phyloP scores from a whole-genome alignment of 2,888 invertebrate species.

The Caenorhabditis imperialis region DNA sequence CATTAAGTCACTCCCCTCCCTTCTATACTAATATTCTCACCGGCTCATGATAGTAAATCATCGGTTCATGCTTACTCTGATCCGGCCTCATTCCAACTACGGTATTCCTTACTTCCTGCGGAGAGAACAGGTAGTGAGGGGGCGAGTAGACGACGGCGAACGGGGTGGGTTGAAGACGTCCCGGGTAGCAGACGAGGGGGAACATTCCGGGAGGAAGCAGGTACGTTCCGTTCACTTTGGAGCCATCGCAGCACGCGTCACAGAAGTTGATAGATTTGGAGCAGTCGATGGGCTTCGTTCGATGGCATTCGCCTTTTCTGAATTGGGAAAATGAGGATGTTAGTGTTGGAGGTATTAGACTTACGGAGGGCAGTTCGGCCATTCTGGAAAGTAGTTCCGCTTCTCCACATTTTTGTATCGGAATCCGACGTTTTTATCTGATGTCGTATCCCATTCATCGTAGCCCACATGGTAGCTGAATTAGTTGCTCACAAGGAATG shows the following conservation, averaged over 20 bases:
- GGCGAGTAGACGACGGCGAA: slow-evolving; percentile 72
- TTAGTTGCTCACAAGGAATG: too few species aligned
- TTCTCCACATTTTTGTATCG: slow-evolving; percentile 71
- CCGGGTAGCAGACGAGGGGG: slow-evolving; percentile 66
- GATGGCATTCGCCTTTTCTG: slow-evolving; percentile 47
- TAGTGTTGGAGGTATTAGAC: slow-evolving; percentile 12
- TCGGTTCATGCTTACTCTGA: slow-evolving; percentile 54
- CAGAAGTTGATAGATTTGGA: slow-evolving; percentile 65
- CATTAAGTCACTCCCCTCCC: too few species aligned
- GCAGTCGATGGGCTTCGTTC: slow-evolving; percentile 60
- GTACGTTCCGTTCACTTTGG: slow-evolving; percentile 52
- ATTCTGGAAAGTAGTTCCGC: slow-evolving; percentile 70
- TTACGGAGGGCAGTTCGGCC: slow-evolving; percentile 71
- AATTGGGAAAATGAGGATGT: too few species aligned
- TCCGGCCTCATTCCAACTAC: slow-evolving; percentile 63
- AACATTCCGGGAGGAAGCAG: slow-evolving; percentile 68
- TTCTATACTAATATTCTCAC: slow-evolving; percentile 53
- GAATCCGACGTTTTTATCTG: slow-evolving; percentile 69
- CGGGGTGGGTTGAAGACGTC: slow-evolving; percentile 65
- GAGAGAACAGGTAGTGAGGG: slow-evolving; percentile 70
- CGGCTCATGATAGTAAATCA: slow-evolving; percentile 66
- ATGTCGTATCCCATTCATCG: slow-evolving; percentile 71
- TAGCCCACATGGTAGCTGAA: slow-evolving; percentile 58
- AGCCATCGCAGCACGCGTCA: slow-evolving; percentile 67
- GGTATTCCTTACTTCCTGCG: slow-evolving; percentile 59